Percentiles rank a stretch among this genome's conserved stretches.
Evolutionary conservation across 2,113 vertebrate species (phyloP).

Genomic region (Microcebus griseorufus): DNA sequence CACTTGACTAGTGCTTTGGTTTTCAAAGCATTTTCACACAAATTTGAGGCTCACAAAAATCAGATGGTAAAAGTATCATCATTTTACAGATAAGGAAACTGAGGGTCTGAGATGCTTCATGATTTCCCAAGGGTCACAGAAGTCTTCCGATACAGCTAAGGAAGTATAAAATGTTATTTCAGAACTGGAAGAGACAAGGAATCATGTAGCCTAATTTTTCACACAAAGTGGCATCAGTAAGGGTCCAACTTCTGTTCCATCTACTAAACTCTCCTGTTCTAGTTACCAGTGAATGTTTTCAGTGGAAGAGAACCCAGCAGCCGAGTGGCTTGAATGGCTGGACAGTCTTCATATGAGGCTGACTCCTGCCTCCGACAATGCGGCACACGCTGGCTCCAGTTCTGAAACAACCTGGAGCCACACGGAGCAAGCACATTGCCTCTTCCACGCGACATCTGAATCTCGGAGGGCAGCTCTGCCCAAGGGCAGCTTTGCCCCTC

Average conservation of each 20-base stretch:
- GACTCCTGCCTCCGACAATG: background rate
- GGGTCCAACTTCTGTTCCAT: background rate
- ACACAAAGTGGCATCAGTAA: background rate
- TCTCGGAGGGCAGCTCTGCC: background rate
- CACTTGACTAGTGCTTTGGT: background rate
- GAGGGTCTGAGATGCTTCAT: background rate
- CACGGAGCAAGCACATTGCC: constrained; percentile 9
- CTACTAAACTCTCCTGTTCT: background rate
- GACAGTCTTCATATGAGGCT: background rate
- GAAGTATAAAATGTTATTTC: constrained; percentile 27
- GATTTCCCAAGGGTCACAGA: background rate
- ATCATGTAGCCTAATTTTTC: background rate
- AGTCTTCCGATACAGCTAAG: background rate
- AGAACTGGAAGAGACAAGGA: constrained; percentile 12
- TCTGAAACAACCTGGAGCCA: constrained; percentile 53
- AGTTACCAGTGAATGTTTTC: background rate
- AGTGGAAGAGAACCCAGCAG: background rate
- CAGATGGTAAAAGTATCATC: background rate
- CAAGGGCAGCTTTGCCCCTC: background rate
- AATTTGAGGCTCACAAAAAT: constrained; percentile 21
- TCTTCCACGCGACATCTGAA: background rate
- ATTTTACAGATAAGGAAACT: constrained; percentile 21
- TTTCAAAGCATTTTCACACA: constrained; percentile 32
- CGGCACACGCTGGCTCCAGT: constrained; percentile 27
- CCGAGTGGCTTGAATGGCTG: background rate